These are phyloP conservation scores for Aleiodes sp. DNA, from an alignment of 1,140 invertebrate species.

Conservation along the genomic window DNA sequence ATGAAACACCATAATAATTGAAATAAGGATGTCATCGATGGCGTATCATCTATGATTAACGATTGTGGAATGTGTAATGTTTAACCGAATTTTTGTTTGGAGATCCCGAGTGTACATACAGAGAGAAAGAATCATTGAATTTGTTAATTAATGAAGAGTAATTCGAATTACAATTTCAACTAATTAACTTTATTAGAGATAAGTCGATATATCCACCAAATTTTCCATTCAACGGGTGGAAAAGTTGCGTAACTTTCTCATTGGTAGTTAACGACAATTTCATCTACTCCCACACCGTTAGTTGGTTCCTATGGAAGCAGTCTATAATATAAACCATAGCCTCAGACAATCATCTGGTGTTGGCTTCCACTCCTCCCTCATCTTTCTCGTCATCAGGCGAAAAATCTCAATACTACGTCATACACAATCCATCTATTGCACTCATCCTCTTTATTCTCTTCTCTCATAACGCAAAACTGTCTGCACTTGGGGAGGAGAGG, in stretches of 20 bases:
- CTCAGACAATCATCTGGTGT: constrained; percentile 54
- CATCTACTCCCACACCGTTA: constrained; percentile 42
- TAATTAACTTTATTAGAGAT: neutral
- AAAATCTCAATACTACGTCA: neutral
- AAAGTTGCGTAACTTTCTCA: constrained; percentile 57
- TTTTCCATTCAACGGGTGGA: neutral
- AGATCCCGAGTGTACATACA: too few species aligned
- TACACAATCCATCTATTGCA: constrained; percentile 16
- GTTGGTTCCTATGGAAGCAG: constrained; percentile 36
- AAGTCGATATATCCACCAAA: neutral
- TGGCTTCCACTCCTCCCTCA: constrained; percentile 32
- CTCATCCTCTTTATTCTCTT: constrained; percentile 31
- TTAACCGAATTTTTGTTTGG: neutral
- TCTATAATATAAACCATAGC: constrained; percentile 53
- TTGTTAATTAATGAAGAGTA: too few species aligned
- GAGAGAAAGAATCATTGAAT: too few species aligned
- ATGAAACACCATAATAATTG: neutral
- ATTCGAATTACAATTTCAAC: too few species aligned
- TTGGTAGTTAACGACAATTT: constrained; percentile 59
- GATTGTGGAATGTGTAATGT: neutral
- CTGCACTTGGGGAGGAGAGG: constrained; percentile 11
- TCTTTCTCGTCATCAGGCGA: neutral
- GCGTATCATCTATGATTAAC: too few species aligned
- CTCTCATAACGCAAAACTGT: constrained; percentile 1
- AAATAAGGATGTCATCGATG: too few species aligned